Percentiles rank a stretch among this genome's conserved stretches.
These are phyloP conservation scores for Mythimna albipuncta DNA, from an alignment of 2,888 invertebrate species.

Conservation along the genomic window DNA sequence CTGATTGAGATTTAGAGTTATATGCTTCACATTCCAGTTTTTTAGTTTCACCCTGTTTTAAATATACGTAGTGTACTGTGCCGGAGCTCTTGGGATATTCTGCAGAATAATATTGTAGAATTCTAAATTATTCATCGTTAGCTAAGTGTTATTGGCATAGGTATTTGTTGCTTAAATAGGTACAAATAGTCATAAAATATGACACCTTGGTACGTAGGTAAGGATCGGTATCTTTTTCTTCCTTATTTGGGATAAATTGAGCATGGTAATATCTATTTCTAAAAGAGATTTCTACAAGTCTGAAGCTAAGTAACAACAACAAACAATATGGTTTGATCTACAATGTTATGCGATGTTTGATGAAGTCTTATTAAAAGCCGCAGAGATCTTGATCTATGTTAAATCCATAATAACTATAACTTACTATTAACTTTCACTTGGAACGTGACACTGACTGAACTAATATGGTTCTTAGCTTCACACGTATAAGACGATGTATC, in stretches of 20 bases:
- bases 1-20: slow-evolving; percentile 34
- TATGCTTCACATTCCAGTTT: slow-evolving; percentile 46
- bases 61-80: slow-evolving; percentile 26
- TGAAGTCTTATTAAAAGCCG: background rate
- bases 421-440: slow-evolving; percentile 39
- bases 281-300: background rate
- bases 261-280: background rate
- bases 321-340: too few relatives aligned
- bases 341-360: background rate
- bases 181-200: background rate
- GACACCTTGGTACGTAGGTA: too few relatives aligned
- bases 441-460: slow-evolving; percentile 19
- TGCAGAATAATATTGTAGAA: slow-evolving; percentile 19
- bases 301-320: background rate
- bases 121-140: background rate
- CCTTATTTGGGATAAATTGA: too few relatives aligned
- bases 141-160: background rate
- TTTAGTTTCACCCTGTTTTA: slow-evolving; percentile 26
- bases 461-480: slow-evolving; percentile 47
- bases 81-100: slow-evolving; percentile 41
- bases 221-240: too few relatives aligned
- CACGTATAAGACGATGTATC: slow-evolving; percentile 49
- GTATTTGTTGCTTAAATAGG: background rate
- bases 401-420: slow-evolving; percentile 12
- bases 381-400: background rate